These are phyloP conservation scores for Dicentrarchus labrax DNA, from an alignment of 2,113 vertebrate species.

Conservation along the genomic window DNA sequence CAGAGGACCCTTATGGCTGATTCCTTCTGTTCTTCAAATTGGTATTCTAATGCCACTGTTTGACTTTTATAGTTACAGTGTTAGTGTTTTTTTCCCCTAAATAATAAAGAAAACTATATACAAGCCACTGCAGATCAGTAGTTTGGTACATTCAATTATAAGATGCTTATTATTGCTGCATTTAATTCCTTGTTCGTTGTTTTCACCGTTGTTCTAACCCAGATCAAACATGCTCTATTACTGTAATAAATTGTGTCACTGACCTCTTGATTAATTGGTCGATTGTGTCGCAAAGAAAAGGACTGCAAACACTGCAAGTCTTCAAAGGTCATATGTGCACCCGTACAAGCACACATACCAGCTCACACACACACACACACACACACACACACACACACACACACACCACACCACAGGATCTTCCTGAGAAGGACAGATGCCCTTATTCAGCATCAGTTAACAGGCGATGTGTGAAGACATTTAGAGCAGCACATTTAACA, in stretches of 20 bases:
- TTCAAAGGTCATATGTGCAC: constrained; percentile 61
- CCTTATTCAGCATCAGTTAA: constrained; percentile 80
- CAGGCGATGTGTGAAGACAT: constrained; percentile 76
- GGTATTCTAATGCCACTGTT: neutral
- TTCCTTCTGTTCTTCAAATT: neutral
- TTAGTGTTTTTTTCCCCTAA: neutral
- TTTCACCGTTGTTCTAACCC: constrained; percentile 36
- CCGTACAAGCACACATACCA: neutral
- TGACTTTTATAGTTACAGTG: neutral
- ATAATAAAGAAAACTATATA: neutral
- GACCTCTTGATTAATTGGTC: constrained; percentile 67
- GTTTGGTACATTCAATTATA: neutral
- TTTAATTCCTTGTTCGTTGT: neutral
- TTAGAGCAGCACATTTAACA: constrained; percentile 78
- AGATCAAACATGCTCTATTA: constrained; percentile 36
- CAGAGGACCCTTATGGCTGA: neutral
- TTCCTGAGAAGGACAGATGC: constrained; percentile 74
- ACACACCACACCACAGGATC: constrained; percentile 41
- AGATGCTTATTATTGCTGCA: neutral
- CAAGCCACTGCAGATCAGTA: neutral
- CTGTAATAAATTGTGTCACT: constrained; percentile 49
- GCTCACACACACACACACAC: constrained; percentile 18
- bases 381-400: constrained; percentile 31
- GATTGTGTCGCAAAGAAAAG: constrained; percentile 63
- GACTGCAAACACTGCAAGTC: constrained; percentile 73